Conservation (phyloP, 2,797 vertebrate species). For the Sibirionetta formosa region DNA sequence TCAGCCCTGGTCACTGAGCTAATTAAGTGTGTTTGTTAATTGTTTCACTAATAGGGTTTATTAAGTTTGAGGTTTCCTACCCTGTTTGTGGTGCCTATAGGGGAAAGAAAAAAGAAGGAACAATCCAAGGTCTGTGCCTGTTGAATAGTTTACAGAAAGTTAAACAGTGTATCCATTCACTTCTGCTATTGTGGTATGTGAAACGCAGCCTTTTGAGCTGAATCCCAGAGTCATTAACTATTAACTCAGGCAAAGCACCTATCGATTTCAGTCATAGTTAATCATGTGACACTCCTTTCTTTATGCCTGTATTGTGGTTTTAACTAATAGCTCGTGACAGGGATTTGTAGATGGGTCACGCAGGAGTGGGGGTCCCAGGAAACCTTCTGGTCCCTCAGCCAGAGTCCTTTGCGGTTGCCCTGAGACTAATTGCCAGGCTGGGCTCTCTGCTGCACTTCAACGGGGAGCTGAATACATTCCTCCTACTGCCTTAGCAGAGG, state of each 20-base stretch:
- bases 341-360: conserved; percentile 18
- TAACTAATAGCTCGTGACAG: conserved; percentile 16
- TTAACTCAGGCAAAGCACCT: conserved; percentile 60
- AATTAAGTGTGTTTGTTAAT: conserved; percentile 45
- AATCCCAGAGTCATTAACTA: conserved; percentile 66
- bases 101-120: conserved; percentile 5
- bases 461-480: conserved; percentile 16
- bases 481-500: background rate
- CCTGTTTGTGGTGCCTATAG: background rate
- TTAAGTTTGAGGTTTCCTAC: conserved; percentile 40
- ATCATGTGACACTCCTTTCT: conserved; percentile 44
- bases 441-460: background rate
- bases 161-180: conserved; percentile 68
- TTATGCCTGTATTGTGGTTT: conserved; percentile 20
- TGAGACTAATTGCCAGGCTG: background rate
- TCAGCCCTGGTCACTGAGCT: conserved; percentile 26
- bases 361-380: conserved; percentile 29
- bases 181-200: conserved; percentile 60
- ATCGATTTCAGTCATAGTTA: conserved; percentile 56
- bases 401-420: background rate
- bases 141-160: conserved; percentile 55
- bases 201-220: conserved; percentile 53
- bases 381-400: background rate
- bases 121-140: conserved; percentile 48
- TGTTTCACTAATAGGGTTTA: conserved; percentile 39